Base-by-base conservation (phyloP, 1,140 invertebrate genomes). In the Sipha flava region DNA sequence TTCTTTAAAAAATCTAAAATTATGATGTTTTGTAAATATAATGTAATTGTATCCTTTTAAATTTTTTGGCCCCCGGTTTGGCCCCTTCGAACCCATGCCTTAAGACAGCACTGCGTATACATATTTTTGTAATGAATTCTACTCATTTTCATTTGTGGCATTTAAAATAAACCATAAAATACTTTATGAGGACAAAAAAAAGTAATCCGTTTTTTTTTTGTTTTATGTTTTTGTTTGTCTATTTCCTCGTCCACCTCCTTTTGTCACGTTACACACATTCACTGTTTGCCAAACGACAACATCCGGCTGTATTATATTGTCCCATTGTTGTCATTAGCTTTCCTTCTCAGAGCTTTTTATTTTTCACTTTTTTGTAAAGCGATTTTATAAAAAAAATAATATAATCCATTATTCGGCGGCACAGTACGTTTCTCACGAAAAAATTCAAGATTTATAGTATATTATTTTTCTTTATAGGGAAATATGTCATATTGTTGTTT, bases 201-300 rank as follows among this genome's bases (percentile, higher is more conserved):
- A 21, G 26, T 77, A 77, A 77, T 77, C 16, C 73, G 34, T 77
- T 34, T 75, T 72, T n/a, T 52, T 31, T 49, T 31, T 54, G 29
- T n/a, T 34, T 75, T 54, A 23, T 31, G 72, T 75, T 37, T 57
- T 59, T 57, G 52, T 77, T 54, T 77, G 49, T 77, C 52, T 77
- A 54, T 57, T 72, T 73, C 47, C 47, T 73, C 31, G 45, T 37
- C 16, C 47, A 3, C 73, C 21, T 16, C 34, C 73, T 68, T n/a
- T 14, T 45, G 40, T 70, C 18, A 59, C 34, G 73, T 77, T 77
- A 77, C 73, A 77, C 52, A 77, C 52, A 57, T 77, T 77, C 73
- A 40, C 73, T 77, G 54, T 77, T 77, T 77, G 52, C 52, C 73
- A 57, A 57, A 77, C 47, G 73, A 77, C 73, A 77, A 77, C 73